These are phyloP conservation scores for Seladonia tumulorum DNA, from an alignment of 2,888 invertebrate genomes.

Conservation along the genomic window DNA sequence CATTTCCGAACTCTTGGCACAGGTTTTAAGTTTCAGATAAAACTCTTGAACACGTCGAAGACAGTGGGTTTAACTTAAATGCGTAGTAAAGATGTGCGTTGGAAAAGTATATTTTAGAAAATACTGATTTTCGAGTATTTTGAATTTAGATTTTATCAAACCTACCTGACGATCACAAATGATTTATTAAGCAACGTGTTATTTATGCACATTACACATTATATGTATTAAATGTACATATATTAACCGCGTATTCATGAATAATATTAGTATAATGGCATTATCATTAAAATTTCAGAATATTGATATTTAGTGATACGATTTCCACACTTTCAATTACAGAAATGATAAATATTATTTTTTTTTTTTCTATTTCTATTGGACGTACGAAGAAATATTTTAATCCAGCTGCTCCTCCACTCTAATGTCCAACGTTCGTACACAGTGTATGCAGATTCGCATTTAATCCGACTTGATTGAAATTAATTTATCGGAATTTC, in stretches of 20 bases:
- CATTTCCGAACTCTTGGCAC: too few species aligned
- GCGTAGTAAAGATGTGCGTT: too few species aligned
- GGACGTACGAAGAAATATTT: not conserved
- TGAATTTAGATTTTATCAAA: too few species aligned
- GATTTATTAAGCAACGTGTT: too few species aligned
- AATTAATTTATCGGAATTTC: not conserved
- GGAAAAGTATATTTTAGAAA: not conserved
- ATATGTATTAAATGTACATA: too few species aligned
- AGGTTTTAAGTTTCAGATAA: too few species aligned
- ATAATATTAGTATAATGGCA: not conserved
- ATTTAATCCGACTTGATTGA: not conserved
- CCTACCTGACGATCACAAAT: not conserved
- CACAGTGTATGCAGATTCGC: not conserved
- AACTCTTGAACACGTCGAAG: too few species aligned
- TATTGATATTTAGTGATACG: not conserved
- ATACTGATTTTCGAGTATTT: too few species aligned
- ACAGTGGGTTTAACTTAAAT: too few species aligned
- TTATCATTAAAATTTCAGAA: too few species aligned
- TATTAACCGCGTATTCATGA: not conserved
- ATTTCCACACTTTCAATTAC: not conserved
- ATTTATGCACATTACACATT: too few species aligned
- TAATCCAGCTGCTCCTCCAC: not conserved
- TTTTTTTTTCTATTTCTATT: not conserved
- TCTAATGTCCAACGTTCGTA: not conserved
- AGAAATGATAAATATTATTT: not conserved